Conservation (phyloP, 2,888 invertebrate genomes). For the Amblyjoppa proteus region DNA sequence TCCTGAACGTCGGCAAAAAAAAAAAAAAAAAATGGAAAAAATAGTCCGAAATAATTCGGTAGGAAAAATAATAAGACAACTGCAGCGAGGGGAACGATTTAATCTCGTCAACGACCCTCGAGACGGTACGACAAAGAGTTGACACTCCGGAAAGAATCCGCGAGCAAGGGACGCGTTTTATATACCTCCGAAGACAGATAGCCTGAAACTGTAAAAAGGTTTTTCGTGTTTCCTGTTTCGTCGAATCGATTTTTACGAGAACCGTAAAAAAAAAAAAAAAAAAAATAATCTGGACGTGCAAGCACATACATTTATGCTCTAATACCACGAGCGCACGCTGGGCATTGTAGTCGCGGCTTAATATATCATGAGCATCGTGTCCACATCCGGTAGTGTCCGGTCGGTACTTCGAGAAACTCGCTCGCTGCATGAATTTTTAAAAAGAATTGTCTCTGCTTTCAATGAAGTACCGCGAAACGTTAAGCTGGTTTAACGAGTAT, state of each 20-base stretch:
- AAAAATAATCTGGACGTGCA: slow-evolving; percentile 11
- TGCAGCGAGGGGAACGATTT: neutral
- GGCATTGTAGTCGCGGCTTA: slow-evolving; percentile 39
- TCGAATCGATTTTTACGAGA: slow-evolving; percentile 34
- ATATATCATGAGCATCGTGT: slow-evolving; percentile 38
- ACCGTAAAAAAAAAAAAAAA: slow-evolving; percentile 12
- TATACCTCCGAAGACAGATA: slow-evolving; percentile 25
- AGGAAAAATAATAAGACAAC: neutral
- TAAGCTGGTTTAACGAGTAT: slow-evolving; percentile 48
- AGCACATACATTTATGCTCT: neutral
- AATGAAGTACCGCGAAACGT: slow-evolving; percentile 40
- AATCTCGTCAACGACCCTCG: slow-evolving; percentile 75
- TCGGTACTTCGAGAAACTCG: slow-evolving; percentile 16
- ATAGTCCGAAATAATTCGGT: neutral
- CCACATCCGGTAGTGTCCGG: slow-evolving; percentile 31
- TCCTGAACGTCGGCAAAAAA: neutral
- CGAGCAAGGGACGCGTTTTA: neutral
- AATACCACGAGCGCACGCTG: neutral
- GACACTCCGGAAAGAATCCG: slow-evolving; percentile 46
- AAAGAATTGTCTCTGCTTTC: slow-evolving; percentile 38
- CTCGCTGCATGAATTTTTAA: slow-evolving; percentile 53
- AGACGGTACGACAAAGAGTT: slow-evolving; percentile 72
- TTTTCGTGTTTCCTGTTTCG: slow-evolving; percentile 66
- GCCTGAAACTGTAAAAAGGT: slow-evolving; percentile 62
- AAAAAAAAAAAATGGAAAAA: neutral